Evolutionary conservation across 2,797 vertebrate species (phyloP).

Genomic region (Amphiprion clarkii): DNA sequence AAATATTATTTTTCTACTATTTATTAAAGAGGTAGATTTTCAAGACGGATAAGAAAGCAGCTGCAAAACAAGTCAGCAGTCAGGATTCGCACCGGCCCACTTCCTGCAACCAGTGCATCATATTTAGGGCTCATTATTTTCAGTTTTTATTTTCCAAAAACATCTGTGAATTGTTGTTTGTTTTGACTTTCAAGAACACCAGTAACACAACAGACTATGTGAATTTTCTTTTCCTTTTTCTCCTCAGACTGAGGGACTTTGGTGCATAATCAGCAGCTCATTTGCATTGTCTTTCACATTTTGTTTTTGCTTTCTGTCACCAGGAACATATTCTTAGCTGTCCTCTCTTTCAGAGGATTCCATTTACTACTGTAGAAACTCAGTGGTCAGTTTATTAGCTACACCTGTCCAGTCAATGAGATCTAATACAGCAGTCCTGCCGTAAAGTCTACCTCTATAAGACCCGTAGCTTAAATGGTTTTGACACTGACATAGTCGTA

Average conservation of each 20-base stretch:
- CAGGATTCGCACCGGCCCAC: not conserved
- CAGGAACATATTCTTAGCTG: slow-evolving; percentile 2
- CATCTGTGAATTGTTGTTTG: slow-evolving; percentile 24
- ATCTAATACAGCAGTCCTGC: slow-evolving; percentile 5
- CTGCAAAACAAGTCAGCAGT: slow-evolving; percentile 38
- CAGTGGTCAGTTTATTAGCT: slow-evolving; percentile 1
- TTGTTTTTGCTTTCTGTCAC: slow-evolving; percentile 3
- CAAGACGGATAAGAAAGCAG: slow-evolving; percentile 53
- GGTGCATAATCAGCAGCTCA: slow-evolving; percentile 18
- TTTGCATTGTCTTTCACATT: slow-evolving; percentile 16
- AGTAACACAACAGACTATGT: not conserved
- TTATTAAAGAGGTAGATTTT: slow-evolving; percentile 92
- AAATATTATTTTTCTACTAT: slow-evolving; percentile 99
- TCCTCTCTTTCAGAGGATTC: not conserved
- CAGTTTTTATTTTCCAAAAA: not conserved
- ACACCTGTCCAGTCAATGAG: not conserved
- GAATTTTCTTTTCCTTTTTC: slow-evolving; percentile 2
- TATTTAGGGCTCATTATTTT: slow-evolving; percentile 40
- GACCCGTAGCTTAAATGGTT: too few relatives aligned
- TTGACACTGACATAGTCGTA: not conserved
- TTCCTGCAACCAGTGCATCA: slow-evolving; percentile 29
- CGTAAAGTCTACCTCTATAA: not conserved
- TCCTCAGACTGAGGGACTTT: not conserved
- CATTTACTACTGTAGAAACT: not conserved
- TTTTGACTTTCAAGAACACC: slow-evolving; percentile 18